Percentiles rank a stretch among this genome's conserved stretches.
phyloP scores from a whole-genome alignment of 2,888 invertebrate genomes.

The Belgica antarctica region DNA sequence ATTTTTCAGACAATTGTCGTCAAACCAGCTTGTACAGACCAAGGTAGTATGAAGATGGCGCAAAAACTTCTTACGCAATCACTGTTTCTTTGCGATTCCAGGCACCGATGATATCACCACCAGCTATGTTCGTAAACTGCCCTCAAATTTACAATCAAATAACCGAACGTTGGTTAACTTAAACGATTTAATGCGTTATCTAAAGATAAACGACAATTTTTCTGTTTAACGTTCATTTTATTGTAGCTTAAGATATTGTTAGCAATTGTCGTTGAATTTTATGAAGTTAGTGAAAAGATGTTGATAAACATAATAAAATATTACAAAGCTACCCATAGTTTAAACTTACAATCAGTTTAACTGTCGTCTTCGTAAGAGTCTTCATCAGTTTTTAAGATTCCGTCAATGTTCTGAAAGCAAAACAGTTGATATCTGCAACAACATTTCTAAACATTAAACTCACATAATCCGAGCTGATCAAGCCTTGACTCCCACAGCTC shows the following conservation, averaged over 20 bases:
- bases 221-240: too few species aligned
- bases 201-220: not conserved
- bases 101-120: not conserved
- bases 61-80: too few species aligned
- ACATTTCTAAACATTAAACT: not conserved
- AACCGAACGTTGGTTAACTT: conserved; percentile 38
- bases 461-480: not conserved
- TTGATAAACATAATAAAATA: too few species aligned
- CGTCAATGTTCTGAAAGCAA: not conserved
- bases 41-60: too few species aligned
- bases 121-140: conserved; percentile 33
- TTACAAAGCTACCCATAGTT: too few species aligned
- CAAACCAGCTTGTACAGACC: conserved; percentile 13
- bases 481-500: conserved; percentile 54
- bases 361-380: conserved; percentile 24
- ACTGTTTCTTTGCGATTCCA: too few species aligned
- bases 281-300: conserved; percentile 14
- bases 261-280: conserved; percentile 9
- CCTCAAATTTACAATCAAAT: conserved; percentile 35
- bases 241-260: not conserved
- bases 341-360: not conserved
- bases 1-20: conserved; percentile 31
- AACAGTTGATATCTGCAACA: too few species aligned
- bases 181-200: conserved; percentile 38
- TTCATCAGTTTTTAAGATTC: not conserved